Conservation (phyloP, 2,113 vertebrate species). For the Limanda limanda region DNA sequence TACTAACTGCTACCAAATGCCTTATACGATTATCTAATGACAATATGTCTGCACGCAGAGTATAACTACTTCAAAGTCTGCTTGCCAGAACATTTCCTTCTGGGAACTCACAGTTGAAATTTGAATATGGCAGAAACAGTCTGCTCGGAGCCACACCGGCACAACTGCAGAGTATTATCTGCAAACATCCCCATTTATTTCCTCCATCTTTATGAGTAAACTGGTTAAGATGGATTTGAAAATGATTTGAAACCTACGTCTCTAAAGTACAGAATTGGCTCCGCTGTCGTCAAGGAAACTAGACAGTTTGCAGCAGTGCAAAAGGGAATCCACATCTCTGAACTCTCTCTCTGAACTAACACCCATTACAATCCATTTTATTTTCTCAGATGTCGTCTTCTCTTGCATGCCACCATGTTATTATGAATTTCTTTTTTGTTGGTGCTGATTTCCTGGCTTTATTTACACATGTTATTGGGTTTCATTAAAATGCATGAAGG, state of each 20-base stretch:
- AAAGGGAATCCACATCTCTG: conserved; percentile 59
- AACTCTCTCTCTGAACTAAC: conserved; percentile 79
- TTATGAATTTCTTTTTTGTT: conserved; percentile 65
- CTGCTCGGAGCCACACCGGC: conserved; percentile 24
- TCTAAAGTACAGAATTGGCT: conserved; percentile 39
- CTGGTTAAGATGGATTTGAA: conserved; percentile 35
- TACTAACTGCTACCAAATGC: conserved; percentile 19
- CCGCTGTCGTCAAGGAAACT: conserved; percentile 67
- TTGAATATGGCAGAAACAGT: conserved; percentile 10
- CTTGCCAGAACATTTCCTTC: conserved; percentile 13
- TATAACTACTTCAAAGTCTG: conserved; percentile 31
- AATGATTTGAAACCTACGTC: conserved; percentile 28
- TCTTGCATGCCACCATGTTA: conserved; percentile 82
- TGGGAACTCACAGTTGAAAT: conserved; percentile 11
- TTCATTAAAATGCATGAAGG: conserved; percentile 75
- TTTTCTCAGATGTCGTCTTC: conserved; percentile 70
- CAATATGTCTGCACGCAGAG: conserved; percentile 25
- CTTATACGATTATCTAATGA: conserved; percentile 19
- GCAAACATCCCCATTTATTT: conserved; percentile 43
- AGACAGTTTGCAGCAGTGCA: conserved; percentile 65
- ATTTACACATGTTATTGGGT: conserved; percentile 61
- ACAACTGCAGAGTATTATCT: conserved; percentile 62
- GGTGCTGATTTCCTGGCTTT: conserved; percentile 56
- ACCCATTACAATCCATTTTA: conserved; percentile 78
- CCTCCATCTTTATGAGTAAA: conserved; percentile 27